A percentile compares a stretch with the other conserved stretches of the same genome.
phyloP scores from a whole-genome alignment of 2,113 vertebrate species.

The Siniperca knerii region DNA sequence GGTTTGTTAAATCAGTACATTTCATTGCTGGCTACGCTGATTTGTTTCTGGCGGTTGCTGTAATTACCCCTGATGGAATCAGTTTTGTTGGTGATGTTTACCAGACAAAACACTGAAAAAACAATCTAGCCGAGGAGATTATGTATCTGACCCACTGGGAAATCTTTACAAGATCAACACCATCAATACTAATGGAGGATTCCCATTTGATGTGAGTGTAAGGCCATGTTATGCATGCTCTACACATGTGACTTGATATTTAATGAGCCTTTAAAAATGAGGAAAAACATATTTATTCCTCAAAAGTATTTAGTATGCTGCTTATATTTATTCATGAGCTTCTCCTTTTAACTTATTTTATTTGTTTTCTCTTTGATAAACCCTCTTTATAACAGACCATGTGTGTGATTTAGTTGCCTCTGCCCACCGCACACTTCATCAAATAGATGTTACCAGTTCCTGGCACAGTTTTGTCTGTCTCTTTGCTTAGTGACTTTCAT shows the following conservation, averaged over 20 bases:
- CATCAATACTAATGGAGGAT: slow-evolving; percentile 61
- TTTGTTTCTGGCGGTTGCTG: slow-evolving; percentile 41
- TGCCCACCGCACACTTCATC: slow-evolving; percentile 24
- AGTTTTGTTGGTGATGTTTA: slow-evolving; percentile 59
- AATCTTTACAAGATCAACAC: slow-evolving; percentile 65
- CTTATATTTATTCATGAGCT: slow-evolving; percentile 45
- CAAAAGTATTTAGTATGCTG: background rate
- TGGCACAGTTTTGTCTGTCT: slow-evolving; percentile 43
- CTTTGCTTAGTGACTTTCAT: slow-evolving; percentile 60
- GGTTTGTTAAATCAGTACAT: slow-evolving; percentile 46
- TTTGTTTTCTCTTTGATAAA: slow-evolving; percentile 26
- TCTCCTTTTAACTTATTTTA: background rate
- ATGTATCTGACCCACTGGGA: slow-evolving; percentile 60
- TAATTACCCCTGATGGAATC: slow-evolving; percentile 71
- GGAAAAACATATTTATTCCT: slow-evolving; percentile 7
- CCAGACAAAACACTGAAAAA: slow-evolving; percentile 52
- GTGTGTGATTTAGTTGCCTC: slow-evolving; percentile 31
- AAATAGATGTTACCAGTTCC: slow-evolving; percentile 31
- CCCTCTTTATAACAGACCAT: slow-evolving; percentile 11
- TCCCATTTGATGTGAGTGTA: slow-evolving; percentile 13
- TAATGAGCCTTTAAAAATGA: slow-evolving; percentile 41
- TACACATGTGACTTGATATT: slow-evolving; percentile 18
- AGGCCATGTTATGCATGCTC: slow-evolving; percentile 20
- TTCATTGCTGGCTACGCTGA: slow-evolving; percentile 59
- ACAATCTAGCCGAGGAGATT: slow-evolving; percentile 60